phyloP scores from a whole-genome alignment of 2,888 invertebrate species.

The Tetrapedia diversipes region DNA sequence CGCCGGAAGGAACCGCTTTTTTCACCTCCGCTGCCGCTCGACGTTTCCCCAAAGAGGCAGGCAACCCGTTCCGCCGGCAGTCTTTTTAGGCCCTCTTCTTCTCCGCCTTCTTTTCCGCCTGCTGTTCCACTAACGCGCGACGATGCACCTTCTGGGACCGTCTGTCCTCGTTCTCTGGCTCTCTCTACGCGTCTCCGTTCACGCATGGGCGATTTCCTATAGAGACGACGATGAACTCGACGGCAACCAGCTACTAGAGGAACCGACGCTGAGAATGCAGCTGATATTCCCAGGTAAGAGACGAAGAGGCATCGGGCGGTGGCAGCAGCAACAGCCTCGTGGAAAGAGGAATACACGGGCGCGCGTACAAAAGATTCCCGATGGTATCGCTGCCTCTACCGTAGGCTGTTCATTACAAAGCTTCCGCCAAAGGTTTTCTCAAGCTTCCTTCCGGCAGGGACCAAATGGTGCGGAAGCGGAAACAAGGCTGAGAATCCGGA shows the following conservation, averaged over 20 bases:
- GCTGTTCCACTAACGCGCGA: neutral
- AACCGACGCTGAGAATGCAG: conserved; percentile 50
- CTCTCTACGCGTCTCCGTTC: conserved; percentile 30
- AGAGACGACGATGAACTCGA: conserved; percentile 13
- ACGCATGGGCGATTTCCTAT: conserved; percentile 53
- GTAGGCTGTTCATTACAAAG: neutral
- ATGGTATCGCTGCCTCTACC: conserved; percentile 24
- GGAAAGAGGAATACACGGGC: neutral
- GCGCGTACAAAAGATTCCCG: conserved; percentile 6
- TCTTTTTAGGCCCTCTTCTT: neutral
- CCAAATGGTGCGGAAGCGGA: conserved; percentile 80
- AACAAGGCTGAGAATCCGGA: conserved; percentile 72
- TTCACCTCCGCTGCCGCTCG: conserved; percentile 16
- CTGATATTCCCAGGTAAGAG: conserved; percentile 74
- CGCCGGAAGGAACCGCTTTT: conserved; percentile 40
- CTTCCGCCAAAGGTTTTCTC: neutral
- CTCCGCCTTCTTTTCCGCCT: neutral
- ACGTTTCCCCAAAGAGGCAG: neutral
- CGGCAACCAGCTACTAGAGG: conserved; percentile 42
- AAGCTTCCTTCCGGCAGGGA: conserved; percentile 65
- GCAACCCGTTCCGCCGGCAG: too few species aligned
- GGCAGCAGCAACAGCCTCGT: too few species aligned
- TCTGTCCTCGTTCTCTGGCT: conserved; percentile 22
- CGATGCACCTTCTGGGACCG: conserved; percentile 17
- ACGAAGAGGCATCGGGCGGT: too few species aligned